Conservation (phyloP, 2,888 invertebrate genomes). For the Eulithis testata region DNA sequence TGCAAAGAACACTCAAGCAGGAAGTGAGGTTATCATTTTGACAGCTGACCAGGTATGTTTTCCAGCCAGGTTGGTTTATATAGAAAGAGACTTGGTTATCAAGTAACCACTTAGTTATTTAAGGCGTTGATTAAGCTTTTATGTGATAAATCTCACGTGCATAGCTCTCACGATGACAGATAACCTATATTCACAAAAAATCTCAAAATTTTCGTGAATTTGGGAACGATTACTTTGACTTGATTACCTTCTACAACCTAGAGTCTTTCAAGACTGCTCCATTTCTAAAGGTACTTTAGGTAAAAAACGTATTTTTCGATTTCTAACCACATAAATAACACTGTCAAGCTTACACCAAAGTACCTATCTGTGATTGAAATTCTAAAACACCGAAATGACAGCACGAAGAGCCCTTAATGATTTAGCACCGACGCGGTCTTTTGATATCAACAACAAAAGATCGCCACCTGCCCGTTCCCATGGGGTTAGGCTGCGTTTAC, state of each 20-base stretch:
- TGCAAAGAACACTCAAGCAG: conserved; percentile 11
- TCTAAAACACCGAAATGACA: conserved; percentile 9
- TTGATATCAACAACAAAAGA: conserved; percentile 42
- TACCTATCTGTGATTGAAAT: conserved; percentile 11
- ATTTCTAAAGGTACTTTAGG: too few species aligned
- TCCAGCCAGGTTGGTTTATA: conserved; percentile 17
- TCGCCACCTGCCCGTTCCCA: conserved; percentile 39
- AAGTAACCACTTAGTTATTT: not conserved
- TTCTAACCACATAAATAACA: not conserved
- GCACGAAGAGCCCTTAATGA: conserved; percentile 23
- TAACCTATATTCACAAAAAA: too few species aligned
- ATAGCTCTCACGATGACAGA: too few species aligned
- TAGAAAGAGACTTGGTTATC: not conserved
- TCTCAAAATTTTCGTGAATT: too few species aligned
- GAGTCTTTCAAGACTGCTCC: too few species aligned
- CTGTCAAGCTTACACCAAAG: not conserved
- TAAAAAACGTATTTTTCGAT: not conserved
- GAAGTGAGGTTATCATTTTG: conserved; percentile 36
- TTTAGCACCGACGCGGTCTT: conserved; percentile 36
- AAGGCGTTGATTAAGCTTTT: too few species aligned
- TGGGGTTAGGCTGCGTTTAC: conserved; percentile 26
- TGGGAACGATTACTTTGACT: too few species aligned
- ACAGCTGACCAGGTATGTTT: conserved; percentile 39
- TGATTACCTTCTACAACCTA: too few species aligned
- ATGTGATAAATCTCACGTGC: too few species aligned